Evolutionary conservation across 2,797 vertebrate species (phyloP).

Genomic region (Phylloscopus collybita): DNA sequence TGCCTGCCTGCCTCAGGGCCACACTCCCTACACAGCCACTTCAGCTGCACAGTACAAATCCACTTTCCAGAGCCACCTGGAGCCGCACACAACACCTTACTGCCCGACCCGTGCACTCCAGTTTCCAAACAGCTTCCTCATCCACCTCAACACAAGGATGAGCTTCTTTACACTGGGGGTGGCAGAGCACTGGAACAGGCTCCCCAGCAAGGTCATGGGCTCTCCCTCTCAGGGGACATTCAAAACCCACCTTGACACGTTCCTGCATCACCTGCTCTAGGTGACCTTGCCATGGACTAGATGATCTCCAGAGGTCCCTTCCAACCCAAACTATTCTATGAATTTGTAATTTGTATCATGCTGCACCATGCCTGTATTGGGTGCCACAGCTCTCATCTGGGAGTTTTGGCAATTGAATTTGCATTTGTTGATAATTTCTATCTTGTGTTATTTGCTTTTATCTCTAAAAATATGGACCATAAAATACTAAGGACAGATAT

Average conservation of each 20-base stretch:
- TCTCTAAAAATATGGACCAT: background rate
- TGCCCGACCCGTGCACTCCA: rapidly evolving
- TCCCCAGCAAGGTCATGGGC: background rate
- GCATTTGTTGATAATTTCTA: background rate
- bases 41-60: rapidly evolving
- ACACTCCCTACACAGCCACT: rapidly evolving
- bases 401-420: background rate
- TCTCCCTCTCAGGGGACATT: background rate
- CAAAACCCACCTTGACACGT: rapidly evolving
- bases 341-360: background rate
- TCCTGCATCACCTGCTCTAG: background rate
- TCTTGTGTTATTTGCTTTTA: background rate
- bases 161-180: background rate
- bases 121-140: background rate
- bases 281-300: background rate
- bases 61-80: background rate
- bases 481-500: background rate
- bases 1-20: background rate
- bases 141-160: background rate
- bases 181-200: background rate
- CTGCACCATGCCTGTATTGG: rapidly evolving
- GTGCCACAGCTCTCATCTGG: background rate
- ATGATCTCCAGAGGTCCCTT: background rate
- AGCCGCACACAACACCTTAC: rapidly evolving
- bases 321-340: background rate